phyloP scores from a whole-genome alignment of 1,140 invertebrate species.

The Drosophila bocki region DNA sequence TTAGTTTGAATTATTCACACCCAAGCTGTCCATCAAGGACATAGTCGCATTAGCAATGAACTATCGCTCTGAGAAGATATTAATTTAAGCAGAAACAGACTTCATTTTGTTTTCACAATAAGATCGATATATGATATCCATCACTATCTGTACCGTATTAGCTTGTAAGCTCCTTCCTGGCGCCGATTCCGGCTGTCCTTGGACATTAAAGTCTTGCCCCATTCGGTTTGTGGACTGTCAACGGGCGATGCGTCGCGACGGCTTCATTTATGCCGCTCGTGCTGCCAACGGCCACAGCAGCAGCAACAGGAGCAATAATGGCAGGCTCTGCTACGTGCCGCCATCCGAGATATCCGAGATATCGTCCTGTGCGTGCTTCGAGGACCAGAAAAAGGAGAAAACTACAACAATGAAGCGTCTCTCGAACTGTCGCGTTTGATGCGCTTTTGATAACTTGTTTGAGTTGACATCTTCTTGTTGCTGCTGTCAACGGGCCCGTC shows the following conservation, averaged over 20 bases:
- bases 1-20: slow-evolving; percentile 60
- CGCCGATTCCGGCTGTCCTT: slow-evolving; percentile 2
- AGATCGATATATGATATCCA: slow-evolving; percentile 8
- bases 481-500: slow-evolving; percentile 21
- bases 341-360: slow-evolving; percentile 49
- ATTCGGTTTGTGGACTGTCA: slow-evolving; percentile 40
- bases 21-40: slow-evolving; percentile 18
- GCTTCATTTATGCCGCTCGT: slow-evolving; percentile 53
- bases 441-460: slow-evolving; percentile 81
- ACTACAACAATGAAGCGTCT: slow-evolving; percentile 29
- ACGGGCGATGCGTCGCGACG: slow-evolving; percentile 21
- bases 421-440: slow-evolving; percentile 60
- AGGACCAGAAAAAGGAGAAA: slow-evolving; percentile 19
- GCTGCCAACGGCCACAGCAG: slow-evolving; percentile 11
- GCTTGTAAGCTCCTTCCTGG: slow-evolving; percentile 20
- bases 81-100: neutral
- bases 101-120: neutral
- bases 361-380: slow-evolving; percentile 61
- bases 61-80: neutral
- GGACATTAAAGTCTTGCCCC: slow-evolving; percentile 16
- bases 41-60: slow-evolving; percentile 1
- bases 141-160: slow-evolving; percentile 7
- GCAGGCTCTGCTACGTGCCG: slow-evolving; percentile 58
- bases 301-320: slow-evolving; percentile 31
- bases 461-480: slow-evolving; percentile 47